phyloP scores from a whole-genome alignment of 2,888 invertebrate genomes.

The Ecdyonurus torrentis region DNA sequence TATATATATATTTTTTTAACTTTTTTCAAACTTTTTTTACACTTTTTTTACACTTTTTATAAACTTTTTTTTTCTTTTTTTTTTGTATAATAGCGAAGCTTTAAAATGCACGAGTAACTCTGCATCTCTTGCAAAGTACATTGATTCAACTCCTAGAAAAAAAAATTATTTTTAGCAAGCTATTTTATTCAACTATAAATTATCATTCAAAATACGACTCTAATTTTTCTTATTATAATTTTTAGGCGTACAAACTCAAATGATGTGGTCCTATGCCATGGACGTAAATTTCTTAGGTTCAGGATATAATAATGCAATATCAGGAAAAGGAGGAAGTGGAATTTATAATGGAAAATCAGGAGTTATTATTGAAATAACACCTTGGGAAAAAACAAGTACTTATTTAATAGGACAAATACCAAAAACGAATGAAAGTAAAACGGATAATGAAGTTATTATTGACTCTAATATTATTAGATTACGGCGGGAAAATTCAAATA shows the following conservation, averaged over 20 bases:
- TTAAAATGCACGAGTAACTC: too few relatives aligned
- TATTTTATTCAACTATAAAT: too few relatives aligned
- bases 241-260: conserved; percentile 46
- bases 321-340: conserved; percentile 56
- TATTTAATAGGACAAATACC: neutral
- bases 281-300: conserved; percentile 53
- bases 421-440: neutral
- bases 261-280: conserved; percentile 47
- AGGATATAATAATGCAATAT: conserved; percentile 43
- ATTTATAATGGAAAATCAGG: conserved; percentile 44
- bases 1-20: too few relatives aligned
- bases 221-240: conserved; percentile 6
- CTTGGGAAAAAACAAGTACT: neutral
- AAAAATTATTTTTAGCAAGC: neutral
- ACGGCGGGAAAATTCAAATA: neutral
- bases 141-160: too few relatives aligned
- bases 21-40: too few relatives aligned
- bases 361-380: neutral
- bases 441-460: neutral
- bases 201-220: neutral
- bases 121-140: neutral
- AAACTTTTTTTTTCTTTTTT: too few relatives aligned
- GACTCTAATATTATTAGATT: neutral
- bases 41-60: too few relatives aligned
- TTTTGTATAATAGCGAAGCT: too few relatives aligned